Conservation (phyloP, 2,797 vertebrate species). For the Aulostomus chinensis region DNA sequence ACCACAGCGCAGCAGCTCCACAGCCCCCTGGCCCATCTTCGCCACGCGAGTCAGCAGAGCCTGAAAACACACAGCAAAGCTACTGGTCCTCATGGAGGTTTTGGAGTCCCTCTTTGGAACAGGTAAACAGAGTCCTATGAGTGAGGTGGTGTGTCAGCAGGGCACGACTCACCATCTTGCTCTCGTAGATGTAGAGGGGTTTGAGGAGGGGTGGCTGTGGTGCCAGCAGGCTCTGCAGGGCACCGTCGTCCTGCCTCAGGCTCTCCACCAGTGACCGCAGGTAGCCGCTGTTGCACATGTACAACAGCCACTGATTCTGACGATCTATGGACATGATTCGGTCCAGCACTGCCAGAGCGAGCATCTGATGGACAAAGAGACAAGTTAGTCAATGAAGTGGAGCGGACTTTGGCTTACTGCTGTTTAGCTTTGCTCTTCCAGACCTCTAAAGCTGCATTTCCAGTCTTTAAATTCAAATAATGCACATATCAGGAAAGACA, state of each 20-base stretch:
- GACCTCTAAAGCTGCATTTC: too few relatives aligned
- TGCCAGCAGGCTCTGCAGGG: slow-evolving; percentile 89
- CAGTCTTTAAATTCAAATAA: too few relatives aligned
- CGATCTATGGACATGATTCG: slow-evolving; percentile 93
- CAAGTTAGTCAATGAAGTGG: too few relatives aligned
- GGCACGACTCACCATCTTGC: slow-evolving; percentile 89
- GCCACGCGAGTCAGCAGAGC: slow-evolving; percentile 95
- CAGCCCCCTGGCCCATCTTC: slow-evolving; percentile 89
- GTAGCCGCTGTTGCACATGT: slow-evolving; percentile 94
- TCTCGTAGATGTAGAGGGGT: slow-evolving; percentile 95
- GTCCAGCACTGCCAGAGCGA: slow-evolving; percentile 94
- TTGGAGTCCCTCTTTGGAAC: not conserved
- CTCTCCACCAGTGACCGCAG: slow-evolving; percentile 95
- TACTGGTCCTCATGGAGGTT: too few relatives aligned
- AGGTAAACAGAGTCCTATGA: not conserved
- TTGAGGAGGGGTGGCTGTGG: slow-evolving; percentile 95
- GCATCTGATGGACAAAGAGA: slow-evolving; percentile 81
- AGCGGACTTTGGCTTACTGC: too few relatives aligned
- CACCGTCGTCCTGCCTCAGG: slow-evolving; percentile 88
- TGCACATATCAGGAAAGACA: too few relatives aligned
- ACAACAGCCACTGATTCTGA: slow-evolving; percentile 94
- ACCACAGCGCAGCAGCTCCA: slow-evolving; percentile 92
- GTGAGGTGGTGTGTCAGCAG: not conserved
- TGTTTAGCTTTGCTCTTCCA: too few relatives aligned
- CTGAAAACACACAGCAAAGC: slow-evolving; percentile 64